Evolutionary conservation across 1,140 invertebrate genomes (phyloP).

Genomic region (Nixonia krombeini): DNA sequence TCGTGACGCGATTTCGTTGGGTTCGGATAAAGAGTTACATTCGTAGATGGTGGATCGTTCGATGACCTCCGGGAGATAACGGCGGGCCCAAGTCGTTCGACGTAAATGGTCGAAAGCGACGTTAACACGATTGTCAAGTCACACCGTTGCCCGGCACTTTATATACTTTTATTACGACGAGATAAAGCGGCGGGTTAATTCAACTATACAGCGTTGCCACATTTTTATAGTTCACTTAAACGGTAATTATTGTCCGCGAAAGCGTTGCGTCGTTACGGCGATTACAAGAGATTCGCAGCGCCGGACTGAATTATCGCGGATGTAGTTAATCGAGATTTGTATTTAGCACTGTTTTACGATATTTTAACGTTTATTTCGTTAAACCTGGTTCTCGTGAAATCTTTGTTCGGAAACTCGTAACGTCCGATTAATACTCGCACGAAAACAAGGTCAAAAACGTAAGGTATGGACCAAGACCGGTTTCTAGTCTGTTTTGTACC

Average conservation of each 20-base stretch:
- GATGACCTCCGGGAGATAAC: conserved; percentile 49
- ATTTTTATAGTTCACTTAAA: conserved; percentile 12
- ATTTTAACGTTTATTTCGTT: no score
- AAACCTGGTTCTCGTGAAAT: no score
- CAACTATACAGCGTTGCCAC: conserved; percentile 2
- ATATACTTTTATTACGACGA: conserved; percentile 1
- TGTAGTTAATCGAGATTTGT: no score
- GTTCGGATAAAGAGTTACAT: conserved; percentile 26
- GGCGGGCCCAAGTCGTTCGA: conserved; percentile 17
- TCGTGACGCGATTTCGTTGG: conserved; percentile 29
- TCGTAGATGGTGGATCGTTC: conserved; percentile 37
- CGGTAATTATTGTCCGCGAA: conserved; percentile 6
- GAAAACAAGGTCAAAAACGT: no score
- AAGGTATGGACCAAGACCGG: no score
- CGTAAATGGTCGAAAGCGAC: conserved; percentile 26
- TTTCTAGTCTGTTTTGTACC: no score
- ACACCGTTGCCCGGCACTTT: conserved; percentile 15
- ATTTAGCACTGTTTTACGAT: no score
- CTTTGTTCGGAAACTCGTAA: no score
- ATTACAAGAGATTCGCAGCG: not conserved
- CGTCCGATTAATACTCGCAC: no score
- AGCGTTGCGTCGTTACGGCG: not conserved
- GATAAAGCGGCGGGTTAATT: conserved; percentile 6
- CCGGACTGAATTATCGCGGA: not conserved
- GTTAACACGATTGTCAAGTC: conserved; percentile 25